phyloP scores from a whole-genome alignment of 2,888 invertebrate species.

The Anarsia innoxiella region DNA sequence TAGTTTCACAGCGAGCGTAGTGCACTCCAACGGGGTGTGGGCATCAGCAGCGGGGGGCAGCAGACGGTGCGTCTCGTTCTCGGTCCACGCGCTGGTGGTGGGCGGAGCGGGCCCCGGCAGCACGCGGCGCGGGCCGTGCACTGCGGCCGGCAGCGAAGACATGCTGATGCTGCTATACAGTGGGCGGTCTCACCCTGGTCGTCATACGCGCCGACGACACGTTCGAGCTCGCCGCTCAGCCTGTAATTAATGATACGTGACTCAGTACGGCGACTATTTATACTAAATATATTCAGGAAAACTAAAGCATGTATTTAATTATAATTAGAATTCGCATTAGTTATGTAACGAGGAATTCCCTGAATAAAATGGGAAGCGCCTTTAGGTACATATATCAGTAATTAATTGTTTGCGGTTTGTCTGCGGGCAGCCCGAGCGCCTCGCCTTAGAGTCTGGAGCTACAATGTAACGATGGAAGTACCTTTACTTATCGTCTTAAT shows the following conservation, averaged over 20 bases:
- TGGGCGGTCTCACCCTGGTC: slow-evolving; percentile 43
- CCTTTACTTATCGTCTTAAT: too few species aligned
- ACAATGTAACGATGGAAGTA: too few species aligned
- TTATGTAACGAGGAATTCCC: slow-evolving; percentile 24
- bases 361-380: background rate
- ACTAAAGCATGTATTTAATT: slow-evolving; percentile 10
- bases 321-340: slow-evolving; percentile 3
- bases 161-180: too few species aligned
- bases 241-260: slow-evolving; percentile 11
- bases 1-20: slow-evolving; percentile 40
- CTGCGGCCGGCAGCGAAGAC: slow-evolving; percentile 25
- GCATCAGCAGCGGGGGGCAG: slow-evolving; percentile 29
- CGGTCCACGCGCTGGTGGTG: slow-evolving; percentile 45
- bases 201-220: slow-evolving; percentile 42
- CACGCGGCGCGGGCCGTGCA: slow-evolving; percentile 33
- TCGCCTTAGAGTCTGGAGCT: too few species aligned
- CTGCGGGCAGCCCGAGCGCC: background rate
- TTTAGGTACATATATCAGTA: background rate
- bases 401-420: slow-evolving; percentile 8
- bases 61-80: slow-evolving; percentile 42
- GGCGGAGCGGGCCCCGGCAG: slow-evolving; percentile 17
- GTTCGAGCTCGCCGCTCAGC: slow-evolving; percentile 1
- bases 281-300: slow-evolving; percentile 21
- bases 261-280: slow-evolving; percentile 17
- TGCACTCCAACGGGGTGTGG: slow-evolving; percentile 24